Percentiles rank a stretch among this genome's conserved stretches.
Evolutionary conservation across 2,797 vertebrate genomes (phyloP).

Genomic region (Artibeus lituratus): DNA sequence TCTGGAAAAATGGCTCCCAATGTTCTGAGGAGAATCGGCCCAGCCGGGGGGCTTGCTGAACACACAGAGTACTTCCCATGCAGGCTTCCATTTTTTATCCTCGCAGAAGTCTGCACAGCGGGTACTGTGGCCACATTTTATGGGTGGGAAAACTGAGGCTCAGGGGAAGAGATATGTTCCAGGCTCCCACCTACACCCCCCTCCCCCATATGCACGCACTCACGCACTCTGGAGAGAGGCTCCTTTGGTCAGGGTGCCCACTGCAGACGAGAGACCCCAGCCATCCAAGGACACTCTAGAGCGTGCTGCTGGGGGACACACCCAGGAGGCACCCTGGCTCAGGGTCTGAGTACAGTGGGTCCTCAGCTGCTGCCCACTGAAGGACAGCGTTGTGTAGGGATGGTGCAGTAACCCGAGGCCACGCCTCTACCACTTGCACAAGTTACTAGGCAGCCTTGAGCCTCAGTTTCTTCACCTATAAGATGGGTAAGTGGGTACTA

Average conservation of each 20-base stretch:
- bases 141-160: constrained; percentile 43
- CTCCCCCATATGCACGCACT: not conserved
- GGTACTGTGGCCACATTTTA: not conserved
- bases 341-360: not conserved
- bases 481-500: not conserved
- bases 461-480: not conserved
- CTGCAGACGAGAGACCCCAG: not conserved
- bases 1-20: constrained; percentile 31
- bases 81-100: not conserved
- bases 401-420: not conserved
- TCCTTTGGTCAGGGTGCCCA: not conserved
- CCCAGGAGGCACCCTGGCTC: not conserved
- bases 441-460: not conserved
- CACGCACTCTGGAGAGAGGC: not conserved
- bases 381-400: not conserved
- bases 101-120: not conserved
- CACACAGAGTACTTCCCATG: not conserved
- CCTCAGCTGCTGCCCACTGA: not conserved
- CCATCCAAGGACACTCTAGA: not conserved
- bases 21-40: not conserved
- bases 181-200: not conserved
- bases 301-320: not conserved
- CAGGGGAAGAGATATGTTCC: not conserved
- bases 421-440: not conserved
- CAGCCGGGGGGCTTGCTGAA: not conserved